Evolutionary conservation across 2,113 vertebrate genomes (phyloP), one percentile per base, ranked within the genome.

Genomic region (Elephantulus edwardii): DNA sequence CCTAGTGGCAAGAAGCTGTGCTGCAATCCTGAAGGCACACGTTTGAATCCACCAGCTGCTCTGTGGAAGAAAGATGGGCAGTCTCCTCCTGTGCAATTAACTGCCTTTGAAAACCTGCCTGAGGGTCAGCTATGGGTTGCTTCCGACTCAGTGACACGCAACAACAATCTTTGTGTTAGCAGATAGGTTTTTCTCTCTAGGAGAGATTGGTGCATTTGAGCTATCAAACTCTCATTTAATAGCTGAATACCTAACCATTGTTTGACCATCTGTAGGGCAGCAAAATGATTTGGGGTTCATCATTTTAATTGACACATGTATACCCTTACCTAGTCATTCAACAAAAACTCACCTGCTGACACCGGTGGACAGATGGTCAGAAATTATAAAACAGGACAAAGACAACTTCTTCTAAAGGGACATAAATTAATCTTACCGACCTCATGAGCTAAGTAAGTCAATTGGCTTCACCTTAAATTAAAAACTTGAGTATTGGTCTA

Each of bases 361-460:
- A 56, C 12, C 22, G 50, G 33, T n/a, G 33, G 44, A 6, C 52
- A 8, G 60, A 8, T 14, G 1, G 1, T 26, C 3, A n/a, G 58
- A 38, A 22, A 17, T n/a, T 4, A 14, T 1, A 40, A 58, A n/a
- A 6, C 33, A 28, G 2, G 16, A 22, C 44, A 48, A 60, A 84
- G 42, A 28, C 22, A 26, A 7, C 42, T 19, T 38, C 66, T 48
- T 1, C 1, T 2, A 6, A n/a, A 52, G 58, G 24, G 33, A 26
- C 40, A n/a, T n/a, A n/a, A n/a, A n/a, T 44, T 85, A 72, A 71
- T 71, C 75, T 72, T 85, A 6, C 62, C 72, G 75, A 11, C 88
- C 75, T 46, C 52, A 10, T 46, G 4, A 56, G 16, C 62, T 17
- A 68, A 74, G 10, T 10, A 38, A 58, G 44, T 20, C 14, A 82